Percentiles rank a stretch among this genome's conserved stretches.
Evolutionary conservation across 1,140 invertebrate genomes (phyloP).

Genomic region (Doryteuthis pealeii): DNA sequence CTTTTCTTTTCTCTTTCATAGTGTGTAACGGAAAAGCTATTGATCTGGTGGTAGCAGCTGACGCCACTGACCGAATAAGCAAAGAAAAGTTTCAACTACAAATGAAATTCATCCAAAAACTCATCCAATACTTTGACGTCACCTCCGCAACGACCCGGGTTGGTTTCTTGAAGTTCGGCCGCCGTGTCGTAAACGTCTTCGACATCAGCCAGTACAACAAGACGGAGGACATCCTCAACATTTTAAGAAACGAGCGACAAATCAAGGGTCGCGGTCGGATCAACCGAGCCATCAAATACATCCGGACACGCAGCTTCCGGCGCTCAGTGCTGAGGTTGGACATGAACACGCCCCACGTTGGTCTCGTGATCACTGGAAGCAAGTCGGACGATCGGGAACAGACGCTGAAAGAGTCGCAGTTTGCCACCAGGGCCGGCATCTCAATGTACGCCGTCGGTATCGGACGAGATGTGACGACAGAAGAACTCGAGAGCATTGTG

Average conservation of each 20-base stretch:
- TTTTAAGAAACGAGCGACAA: constrained; percentile 30
- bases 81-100: constrained; percentile 35
- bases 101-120: constrained; percentile 37
- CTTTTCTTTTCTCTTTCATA: constrained; percentile 21
- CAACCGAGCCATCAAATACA: constrained; percentile 34
- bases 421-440: constrained; percentile 35
- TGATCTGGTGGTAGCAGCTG: constrained; percentile 44
- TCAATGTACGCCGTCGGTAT: constrained; percentile 35
- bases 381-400: constrained; percentile 22
- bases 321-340: constrained; percentile 29
- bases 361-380: constrained; percentile 32
- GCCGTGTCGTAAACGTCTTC: constrained; percentile 32
- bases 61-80: constrained; percentile 34
- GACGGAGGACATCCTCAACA: constrained; percentile 22
- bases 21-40: constrained; percentile 35
- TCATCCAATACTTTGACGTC: constrained; percentile 34
- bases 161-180: constrained; percentile 34
- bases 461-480: constrained; percentile 17
- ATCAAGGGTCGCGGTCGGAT: constrained; percentile 31
- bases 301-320: constrained; percentile 39
- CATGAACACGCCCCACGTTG: constrained; percentile 32
- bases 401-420: constrained; percentile 32
- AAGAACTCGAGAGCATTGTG: constrained; percentile 31
- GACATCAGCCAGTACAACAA: constrained; percentile 34
- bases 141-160: constrained; percentile 33